Conservation (phyloP, 2,797 vertebrate genomes). For the Melanotaenia nigrans region DNA sequence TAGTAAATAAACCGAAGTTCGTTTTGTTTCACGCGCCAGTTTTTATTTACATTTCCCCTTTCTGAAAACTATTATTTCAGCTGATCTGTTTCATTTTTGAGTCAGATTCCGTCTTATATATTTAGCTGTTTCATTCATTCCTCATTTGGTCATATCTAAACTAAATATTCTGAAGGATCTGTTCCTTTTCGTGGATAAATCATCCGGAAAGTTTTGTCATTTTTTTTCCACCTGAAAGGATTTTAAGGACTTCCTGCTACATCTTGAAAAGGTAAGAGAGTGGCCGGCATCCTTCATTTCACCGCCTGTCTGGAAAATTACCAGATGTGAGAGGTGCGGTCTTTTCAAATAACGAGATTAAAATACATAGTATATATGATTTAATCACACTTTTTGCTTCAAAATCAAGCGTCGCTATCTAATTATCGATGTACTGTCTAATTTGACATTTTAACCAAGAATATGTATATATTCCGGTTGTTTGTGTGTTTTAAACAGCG, state of each 20-base stretch:
- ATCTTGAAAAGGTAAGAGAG: slow-evolving; percentile 71
- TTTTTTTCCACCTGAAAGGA: slow-evolving; percentile 35
- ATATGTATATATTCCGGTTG: background rate
- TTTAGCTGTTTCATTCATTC: slow-evolving; percentile 10
- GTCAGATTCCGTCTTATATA: background rate
- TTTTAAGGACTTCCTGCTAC: slow-evolving; percentile 44
- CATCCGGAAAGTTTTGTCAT: slow-evolving; percentile 34
- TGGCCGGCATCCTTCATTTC: slow-evolving; percentile 24
- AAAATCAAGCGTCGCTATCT: accelerated
- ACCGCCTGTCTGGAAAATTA: slow-evolving; percentile 8
- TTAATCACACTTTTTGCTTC: background rate
- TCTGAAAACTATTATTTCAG: background rate
- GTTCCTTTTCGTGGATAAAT: slow-evolving; percentile 24
- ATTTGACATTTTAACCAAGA: background rate
- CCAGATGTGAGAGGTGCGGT: slow-evolving; percentile 18
- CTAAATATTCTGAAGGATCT: slow-evolving; percentile 41
- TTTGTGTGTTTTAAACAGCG: background rate
- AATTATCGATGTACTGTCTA: background rate
- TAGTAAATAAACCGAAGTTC: background rate
- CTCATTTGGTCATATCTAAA: background rate
- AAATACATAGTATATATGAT: background rate
- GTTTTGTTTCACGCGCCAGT: background rate
- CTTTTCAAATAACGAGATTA: background rate
- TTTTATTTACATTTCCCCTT: background rate
- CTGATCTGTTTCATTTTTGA: background rate